These are phyloP conservation scores for Catharus ustulatus DNA, from an alignment of 2,797 vertebrate species.

Conservation along the genomic window DNA sequence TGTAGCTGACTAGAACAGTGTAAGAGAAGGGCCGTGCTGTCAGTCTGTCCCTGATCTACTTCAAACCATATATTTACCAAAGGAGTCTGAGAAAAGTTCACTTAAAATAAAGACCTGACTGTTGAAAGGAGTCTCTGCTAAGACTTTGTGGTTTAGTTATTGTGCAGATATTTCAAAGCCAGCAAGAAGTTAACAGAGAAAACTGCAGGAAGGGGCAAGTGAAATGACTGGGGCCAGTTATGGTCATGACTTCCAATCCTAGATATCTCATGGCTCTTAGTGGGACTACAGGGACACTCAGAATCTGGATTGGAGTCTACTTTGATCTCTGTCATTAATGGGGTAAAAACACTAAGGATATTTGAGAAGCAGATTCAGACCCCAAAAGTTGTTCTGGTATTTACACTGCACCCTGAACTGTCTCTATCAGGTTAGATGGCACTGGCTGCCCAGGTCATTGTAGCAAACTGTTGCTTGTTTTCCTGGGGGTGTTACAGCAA, in stretches of 20 bases:
- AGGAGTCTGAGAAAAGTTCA: conserved; percentile 54
- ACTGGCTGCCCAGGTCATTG: background rate
- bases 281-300: background rate
- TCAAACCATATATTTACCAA: conserved; percentile 65
- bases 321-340: background rate
- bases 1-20: conserved; percentile 53
- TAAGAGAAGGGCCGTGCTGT: conserved; percentile 33
- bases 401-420: background rate
- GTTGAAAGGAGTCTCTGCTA: conserved; percentile 55
- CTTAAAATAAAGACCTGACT: conserved; percentile 55
- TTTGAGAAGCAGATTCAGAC: background rate
- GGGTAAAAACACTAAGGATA: background rate
- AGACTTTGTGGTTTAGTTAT: conserved; percentile 55
- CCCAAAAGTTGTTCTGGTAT: background rate
- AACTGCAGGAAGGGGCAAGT: background rate
- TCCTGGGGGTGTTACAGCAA: background rate
- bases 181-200: conserved; percentile 5
- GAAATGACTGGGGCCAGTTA: background rate
- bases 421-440: background rate
- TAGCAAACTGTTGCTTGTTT: background rate
- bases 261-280: background rate
- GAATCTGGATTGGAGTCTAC: background rate
- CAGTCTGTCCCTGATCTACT: conserved; percentile 60
- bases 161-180: conserved; percentile 14
- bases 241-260: background rate